Evolutionary conservation across 2,888 invertebrate species (phyloP).

Genomic region (Harpalus rubripes): DNA sequence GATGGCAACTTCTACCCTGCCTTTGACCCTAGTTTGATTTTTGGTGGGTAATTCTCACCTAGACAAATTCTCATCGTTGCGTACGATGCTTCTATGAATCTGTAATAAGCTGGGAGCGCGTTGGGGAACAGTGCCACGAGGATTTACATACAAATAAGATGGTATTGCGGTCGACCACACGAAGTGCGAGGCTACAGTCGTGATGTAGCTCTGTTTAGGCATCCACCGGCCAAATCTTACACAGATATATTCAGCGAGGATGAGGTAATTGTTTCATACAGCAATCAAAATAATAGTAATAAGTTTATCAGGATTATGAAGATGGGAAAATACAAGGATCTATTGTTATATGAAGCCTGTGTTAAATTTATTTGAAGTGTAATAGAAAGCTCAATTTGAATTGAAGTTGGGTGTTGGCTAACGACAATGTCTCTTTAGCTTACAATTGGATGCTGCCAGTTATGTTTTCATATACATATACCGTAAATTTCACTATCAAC

Average conservation of each 20-base stretch:
- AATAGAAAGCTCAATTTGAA: too few species aligned
- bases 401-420: too few species aligned
- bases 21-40: background rate
- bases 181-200: background rate
- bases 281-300: background rate
- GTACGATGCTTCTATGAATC: conserved; percentile 58
- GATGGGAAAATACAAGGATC: too few species aligned
- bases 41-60: conserved; percentile 12
- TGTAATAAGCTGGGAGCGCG: conserved; percentile 64
- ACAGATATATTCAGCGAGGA: background rate
- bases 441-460: too few species aligned
- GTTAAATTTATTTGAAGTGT: too few species aligned
- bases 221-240: conserved; percentile 24
- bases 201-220: conserved; percentile 42
- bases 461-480: too few species aligned
- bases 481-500: too few species aligned
- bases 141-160: conserved; percentile 67
- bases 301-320: background rate
- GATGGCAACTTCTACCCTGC: background rate
- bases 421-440: too few species aligned
- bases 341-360: too few species aligned
- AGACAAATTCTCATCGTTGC: conserved; percentile 11
- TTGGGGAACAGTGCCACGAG: conserved; percentile 53
- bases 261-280: background rate
- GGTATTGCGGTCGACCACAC: conserved; percentile 52